A percentile compares a stretch with the other conserved stretches of the same genome.
Conservation (phyloP, 2,888 invertebrate genomes). For the Synergus itoensis region DNA sequence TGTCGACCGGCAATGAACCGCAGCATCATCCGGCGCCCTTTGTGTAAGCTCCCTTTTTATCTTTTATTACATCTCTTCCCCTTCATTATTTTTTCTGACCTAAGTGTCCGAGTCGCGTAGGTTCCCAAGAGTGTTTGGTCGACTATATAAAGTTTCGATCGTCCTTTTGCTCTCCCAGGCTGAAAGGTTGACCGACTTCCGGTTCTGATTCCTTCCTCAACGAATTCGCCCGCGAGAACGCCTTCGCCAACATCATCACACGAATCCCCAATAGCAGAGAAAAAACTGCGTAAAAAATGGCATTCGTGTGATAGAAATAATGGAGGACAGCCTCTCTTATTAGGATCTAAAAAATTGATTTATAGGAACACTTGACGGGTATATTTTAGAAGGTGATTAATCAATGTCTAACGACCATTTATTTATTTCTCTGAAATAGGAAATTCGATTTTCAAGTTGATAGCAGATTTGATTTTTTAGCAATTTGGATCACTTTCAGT, state of each 20-base stretch:
- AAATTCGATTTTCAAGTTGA: too few relatives aligned
- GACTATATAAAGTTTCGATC: conserved; percentile 53
- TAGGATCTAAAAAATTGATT: neutral
- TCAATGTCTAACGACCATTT: too few relatives aligned
- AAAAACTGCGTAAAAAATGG: neutral
- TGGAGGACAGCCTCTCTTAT: neutral
- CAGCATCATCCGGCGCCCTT: conserved; percentile 62
- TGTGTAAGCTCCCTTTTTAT: conserved; percentile 57
- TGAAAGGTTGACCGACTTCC: conserved; percentile 62
- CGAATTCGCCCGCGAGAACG: conserved; percentile 36
- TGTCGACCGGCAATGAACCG: conserved; percentile 56
- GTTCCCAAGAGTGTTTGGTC: conserved; percentile 44
- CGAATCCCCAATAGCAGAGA: neutral
- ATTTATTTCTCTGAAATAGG: too few relatives aligned
- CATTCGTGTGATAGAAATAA: conserved; percentile 4
- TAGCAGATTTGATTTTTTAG: too few relatives aligned
- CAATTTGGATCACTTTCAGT: too few relatives aligned
- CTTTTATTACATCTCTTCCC: conserved; percentile 54
- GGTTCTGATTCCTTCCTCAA: conserved; percentile 55
- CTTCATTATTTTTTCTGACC: conserved; percentile 42
- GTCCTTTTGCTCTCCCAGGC: conserved; percentile 45
- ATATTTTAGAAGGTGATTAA: too few relatives aligned
- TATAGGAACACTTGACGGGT: neutral
- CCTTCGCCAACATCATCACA: conserved; percentile 34
- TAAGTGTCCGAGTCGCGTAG: conserved; percentile 37